phyloP scores from a whole-genome alignment of 2,113 vertebrate species.

The Neolamprologus sp. region DNA sequence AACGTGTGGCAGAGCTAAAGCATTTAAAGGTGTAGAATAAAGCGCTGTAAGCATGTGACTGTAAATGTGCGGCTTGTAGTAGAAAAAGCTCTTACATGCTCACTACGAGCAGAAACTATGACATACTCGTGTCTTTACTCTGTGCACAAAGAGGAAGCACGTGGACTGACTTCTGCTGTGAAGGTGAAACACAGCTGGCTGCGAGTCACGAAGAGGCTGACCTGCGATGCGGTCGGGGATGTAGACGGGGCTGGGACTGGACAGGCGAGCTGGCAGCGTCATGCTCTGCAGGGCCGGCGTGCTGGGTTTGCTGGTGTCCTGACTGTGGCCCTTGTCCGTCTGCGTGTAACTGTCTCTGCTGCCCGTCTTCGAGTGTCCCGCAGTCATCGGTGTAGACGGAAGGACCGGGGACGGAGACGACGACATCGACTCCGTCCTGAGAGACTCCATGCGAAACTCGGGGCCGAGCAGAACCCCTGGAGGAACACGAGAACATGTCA shows the following conservation, averaged over 20 bases:
- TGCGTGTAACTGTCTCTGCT: constrained; percentile 96
- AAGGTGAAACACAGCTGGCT: fast-evolving
- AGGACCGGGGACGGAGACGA: constrained; percentile 90
- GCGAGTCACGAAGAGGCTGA: not conserved
- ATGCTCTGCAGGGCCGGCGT: constrained; percentile 66
- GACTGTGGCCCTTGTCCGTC: constrained; percentile 77
- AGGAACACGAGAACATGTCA: not conserved
- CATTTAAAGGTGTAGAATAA: not conserved
- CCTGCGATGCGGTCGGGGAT: constrained; percentile 73
- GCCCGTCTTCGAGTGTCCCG: constrained; percentile 89
- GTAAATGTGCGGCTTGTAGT: not conserved
- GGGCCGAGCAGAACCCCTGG: constrained; percentile 88
- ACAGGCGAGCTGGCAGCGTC: constrained; percentile 57
- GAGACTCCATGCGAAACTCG: constrained; percentile 85
- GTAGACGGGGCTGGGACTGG: constrained; percentile 72
- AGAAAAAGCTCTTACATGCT: not conserved
- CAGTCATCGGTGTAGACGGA: constrained; percentile 81
- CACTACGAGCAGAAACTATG: not conserved
- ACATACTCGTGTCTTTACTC: fast-evolving
- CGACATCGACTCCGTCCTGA: constrained; percentile 83
- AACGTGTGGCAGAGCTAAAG: not conserved
- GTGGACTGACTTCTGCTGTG: not conserved
- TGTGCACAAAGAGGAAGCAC: not conserved
- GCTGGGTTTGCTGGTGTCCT: constrained; percentile 74
- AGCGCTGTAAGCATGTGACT: not conserved